These are phyloP conservation scores for Adelognathus sp. DNA, from an alignment of 2,888 invertebrate species.

Conservation along the genomic window DNA sequence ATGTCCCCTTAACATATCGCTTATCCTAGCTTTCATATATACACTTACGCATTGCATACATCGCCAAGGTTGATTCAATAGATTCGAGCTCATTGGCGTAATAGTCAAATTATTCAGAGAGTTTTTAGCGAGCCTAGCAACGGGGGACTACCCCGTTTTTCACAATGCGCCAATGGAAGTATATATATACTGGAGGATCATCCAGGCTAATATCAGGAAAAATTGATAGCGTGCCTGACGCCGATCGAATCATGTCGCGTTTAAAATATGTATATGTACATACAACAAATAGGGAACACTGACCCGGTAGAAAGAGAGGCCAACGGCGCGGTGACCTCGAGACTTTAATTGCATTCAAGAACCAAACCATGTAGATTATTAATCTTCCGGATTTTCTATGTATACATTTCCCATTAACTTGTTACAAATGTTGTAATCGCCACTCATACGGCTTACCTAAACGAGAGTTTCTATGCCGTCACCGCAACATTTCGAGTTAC, in stretches of 20 bases:
- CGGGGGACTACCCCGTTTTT: constrained; percentile 14
- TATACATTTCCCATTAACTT: background rate
- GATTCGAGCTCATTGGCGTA: constrained; percentile 63
- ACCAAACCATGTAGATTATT: background rate
- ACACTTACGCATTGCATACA: constrained; percentile 56
- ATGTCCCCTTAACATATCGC: constrained; percentile 18
- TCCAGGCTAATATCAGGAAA: constrained; percentile 51
- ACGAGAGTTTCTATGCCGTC: no score
- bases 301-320: background rate
- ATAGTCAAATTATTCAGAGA: constrained; percentile 36
- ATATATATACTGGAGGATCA: background rate
- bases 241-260: constrained; percentile 17
- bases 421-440: background rate
- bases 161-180: background rate
- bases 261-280: background rate
- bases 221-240: constrained; percentile 37
- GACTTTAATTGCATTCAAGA: constrained; percentile 13
- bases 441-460: no score
- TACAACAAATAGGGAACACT: constrained; percentile 6
- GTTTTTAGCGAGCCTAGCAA: background rate
- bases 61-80: constrained; percentile 75
- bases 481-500: no score
- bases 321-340: constrained; percentile 12
- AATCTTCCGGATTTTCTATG: no score
- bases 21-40: background rate